These are phyloP conservation scores for Mimumesa dahlbomi DNA, from an alignment of 2,888 invertebrate species.

Conservation along the genomic window DNA sequence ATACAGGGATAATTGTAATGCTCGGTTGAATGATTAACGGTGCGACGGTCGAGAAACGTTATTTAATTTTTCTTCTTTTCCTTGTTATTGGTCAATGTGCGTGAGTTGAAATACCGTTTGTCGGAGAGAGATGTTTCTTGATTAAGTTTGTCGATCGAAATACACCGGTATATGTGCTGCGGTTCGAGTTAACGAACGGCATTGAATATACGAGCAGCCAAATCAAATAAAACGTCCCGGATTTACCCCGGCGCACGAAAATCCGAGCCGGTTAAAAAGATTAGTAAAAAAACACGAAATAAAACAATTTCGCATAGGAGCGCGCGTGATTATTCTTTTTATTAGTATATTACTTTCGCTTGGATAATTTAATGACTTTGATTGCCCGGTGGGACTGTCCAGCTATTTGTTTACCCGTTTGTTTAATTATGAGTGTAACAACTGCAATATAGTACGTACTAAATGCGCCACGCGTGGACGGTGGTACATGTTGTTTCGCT, in stretches of 20 bases:
- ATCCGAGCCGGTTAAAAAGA: not conserved
- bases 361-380: conserved; percentile 3
- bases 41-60: too few species aligned
- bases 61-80: too few species aligned
- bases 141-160: too few species aligned
- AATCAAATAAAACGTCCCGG: too few species aligned
- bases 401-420: conserved; percentile 15
- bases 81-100: too few species aligned
- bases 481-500: not conserved
- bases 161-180: too few species aligned
- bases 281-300: not conserved
- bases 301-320: not conserved
- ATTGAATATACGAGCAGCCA: too few species aligned
- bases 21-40: too few species aligned
- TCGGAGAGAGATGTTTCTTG: too few species aligned
- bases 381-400: conserved; percentile 10
- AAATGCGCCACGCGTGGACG: not conserved
- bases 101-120: too few species aligned
- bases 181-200: too few species aligned
- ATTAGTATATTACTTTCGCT: not conserved
- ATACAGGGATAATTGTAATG: too few species aligned
- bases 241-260: not conserved
- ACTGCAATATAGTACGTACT: not conserved
- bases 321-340: not conserved
- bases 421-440: not conserved